These are phyloP conservation scores for Trachymyrmex cornetzi DNA, from an alignment of 1,140 invertebrate species.

Conservation along the genomic window DNA sequence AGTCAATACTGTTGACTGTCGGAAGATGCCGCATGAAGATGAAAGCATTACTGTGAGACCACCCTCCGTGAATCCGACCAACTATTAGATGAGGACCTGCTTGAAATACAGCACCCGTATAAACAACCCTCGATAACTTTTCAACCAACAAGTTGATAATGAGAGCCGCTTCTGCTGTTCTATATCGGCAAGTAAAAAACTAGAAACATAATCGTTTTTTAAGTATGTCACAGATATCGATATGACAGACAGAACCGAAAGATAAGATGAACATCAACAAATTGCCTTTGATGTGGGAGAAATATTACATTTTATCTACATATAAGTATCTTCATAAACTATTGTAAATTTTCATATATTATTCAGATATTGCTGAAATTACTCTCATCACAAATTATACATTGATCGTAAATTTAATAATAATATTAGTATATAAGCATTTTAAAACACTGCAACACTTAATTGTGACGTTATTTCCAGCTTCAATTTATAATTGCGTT, in stretches of 20 bases:
- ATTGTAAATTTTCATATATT: not conserved
- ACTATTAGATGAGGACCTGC: slow-evolving; percentile 69
- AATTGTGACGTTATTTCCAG: no score
- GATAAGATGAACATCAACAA: not conserved
- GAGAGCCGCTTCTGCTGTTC: slow-evolving; percentile 54
- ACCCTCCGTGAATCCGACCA: slow-evolving; percentile 79
- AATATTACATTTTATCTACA: not conserved
- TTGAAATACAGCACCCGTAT: slow-evolving; percentile 68
- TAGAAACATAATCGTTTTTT: slow-evolving; percentile 20
- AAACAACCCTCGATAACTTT: slow-evolving; percentile 78
- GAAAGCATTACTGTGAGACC: slow-evolving; percentile 79
- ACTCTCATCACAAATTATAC: not conserved
- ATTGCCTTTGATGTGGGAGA: not conserved
- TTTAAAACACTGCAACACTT: no score
- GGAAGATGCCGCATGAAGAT: slow-evolving; percentile 80
- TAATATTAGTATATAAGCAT: no score
- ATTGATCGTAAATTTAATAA: no score
- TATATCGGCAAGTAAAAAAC: slow-evolving; percentile 6
- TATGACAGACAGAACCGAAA: not conserved
- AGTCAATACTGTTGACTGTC: slow-evolving; percentile 47
- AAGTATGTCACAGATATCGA: slow-evolving; percentile 22
- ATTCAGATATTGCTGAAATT: not conserved
- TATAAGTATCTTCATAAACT: not conserved
- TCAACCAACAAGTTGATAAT: slow-evolving; percentile 82
- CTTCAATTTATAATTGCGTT: no score